phyloP scores from a whole-genome alignment of 2,797 vertebrate genomes.

The Ptychobarbus kaznakovi region DNA sequence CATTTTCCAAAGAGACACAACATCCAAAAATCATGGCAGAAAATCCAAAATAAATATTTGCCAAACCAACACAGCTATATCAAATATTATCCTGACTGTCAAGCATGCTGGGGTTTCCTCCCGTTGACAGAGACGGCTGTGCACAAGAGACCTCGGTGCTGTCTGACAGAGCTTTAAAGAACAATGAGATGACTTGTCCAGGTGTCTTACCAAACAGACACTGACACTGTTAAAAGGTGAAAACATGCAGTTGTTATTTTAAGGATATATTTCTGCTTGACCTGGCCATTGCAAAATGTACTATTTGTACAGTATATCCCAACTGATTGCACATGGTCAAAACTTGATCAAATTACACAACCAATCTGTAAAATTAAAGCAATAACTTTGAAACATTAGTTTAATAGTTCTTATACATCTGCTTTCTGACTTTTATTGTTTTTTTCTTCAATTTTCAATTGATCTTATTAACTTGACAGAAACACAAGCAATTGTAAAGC shows the following conservation, averaged over 20 bases:
- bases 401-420: background rate
- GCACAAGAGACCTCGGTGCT: background rate
- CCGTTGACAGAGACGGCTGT: background rate
- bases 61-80: slow-evolving; percentile 3
- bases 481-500: background rate
- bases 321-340: background rate
- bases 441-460: background rate
- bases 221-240: background rate
- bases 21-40: slow-evolving; percentile 13
- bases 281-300: background rate
- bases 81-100: slow-evolving; percentile 4
- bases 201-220: slow-evolving; percentile 2
- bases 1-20: slow-evolving; percentile 12
- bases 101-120: slow-evolving; percentile 3
- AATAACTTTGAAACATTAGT: background rate
- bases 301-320: background rate
- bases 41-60: slow-evolving; percentile 13
- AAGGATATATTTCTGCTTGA: background rate
- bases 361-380: background rate
- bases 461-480: background rate
- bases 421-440: background rate
- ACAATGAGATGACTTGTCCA: slow-evolving; percentile 20
- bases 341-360: background rate
- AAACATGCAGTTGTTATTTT: background rate
- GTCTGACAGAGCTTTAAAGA: slow-evolving; percentile 8